phyloP scores from a whole-genome alignment of 37 sponge, comb jelly and placozoan genomes.

The Eunapius fragilis region DNA sequence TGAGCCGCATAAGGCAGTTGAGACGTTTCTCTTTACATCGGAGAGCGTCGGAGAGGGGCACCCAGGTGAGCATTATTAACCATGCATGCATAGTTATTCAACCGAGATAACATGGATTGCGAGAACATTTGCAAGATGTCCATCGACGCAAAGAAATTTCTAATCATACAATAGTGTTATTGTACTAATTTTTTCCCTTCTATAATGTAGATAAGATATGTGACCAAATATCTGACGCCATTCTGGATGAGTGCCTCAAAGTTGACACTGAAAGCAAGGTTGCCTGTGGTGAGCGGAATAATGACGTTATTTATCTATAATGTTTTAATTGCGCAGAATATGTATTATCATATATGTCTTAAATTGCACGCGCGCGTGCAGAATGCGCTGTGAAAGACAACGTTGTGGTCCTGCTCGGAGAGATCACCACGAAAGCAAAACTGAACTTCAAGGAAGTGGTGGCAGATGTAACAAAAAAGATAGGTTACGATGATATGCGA shows the following conservation, averaged over 20 bases:
- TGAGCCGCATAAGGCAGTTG: neutral
- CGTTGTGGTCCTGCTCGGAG: constrained; percentile 92
- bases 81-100: too few species aligned
- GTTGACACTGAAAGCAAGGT: constrained; percentile 95
- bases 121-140: too few species aligned
- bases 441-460: constrained; percentile 84
- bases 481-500: constrained; percentile 78
- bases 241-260: constrained; percentile 94
- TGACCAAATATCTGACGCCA: constrained; percentile 98
- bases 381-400: constrained; percentile 94
- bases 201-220: constrained; percentile 85
- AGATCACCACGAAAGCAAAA: constrained; percentile 87
- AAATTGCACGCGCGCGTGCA: constrained; percentile 9
- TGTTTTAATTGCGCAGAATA: too few species aligned
- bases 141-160: too few species aligned
- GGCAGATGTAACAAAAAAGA: constrained; percentile 77
- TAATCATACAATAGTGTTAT: too few species aligned
- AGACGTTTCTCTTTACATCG: constrained; percentile 95
- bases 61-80: constrained; percentile 91
- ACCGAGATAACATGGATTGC: too few species aligned
- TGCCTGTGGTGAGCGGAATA: constrained; percentile 98
- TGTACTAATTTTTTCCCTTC: too few species aligned
- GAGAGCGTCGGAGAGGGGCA: constrained; percentile 99
- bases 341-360: too few species aligned
- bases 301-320: too few species aligned